Evolutionary conservation across 2,888 invertebrate genomes (phyloP).

Genomic region (Helleia helle): DNA sequence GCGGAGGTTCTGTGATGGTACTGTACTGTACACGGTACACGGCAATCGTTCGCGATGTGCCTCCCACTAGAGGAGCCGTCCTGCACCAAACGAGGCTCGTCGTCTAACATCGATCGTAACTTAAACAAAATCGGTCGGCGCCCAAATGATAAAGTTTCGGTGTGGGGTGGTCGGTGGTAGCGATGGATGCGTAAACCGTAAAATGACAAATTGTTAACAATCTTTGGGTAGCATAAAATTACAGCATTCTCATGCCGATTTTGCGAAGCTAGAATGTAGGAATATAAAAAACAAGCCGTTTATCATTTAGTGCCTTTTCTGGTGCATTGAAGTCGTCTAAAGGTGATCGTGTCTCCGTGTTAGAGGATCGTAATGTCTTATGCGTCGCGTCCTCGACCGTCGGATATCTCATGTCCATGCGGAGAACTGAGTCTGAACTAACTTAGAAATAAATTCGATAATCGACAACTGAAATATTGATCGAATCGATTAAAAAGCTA

Average conservation of each 20-base stretch:
- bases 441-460: constrained; percentile 1
- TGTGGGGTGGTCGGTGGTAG: constrained; percentile 33
- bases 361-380: background rate
- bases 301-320: constrained; percentile 70
- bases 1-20: no score
- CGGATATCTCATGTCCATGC: constrained; percentile 6
- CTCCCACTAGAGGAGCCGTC: constrained; percentile 8
- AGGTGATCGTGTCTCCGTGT: constrained; percentile 40
- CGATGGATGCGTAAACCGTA: no score
- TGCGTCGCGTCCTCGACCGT: background rate
- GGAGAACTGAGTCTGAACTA: background rate
- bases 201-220: constrained; percentile 26
- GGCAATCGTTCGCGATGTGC: constrained; percentile 1
- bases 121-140: constrained; percentile 52
- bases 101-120: constrained; percentile 54
- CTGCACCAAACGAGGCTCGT: constrained; percentile 39
- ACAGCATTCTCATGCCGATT: constrained; percentile 51
- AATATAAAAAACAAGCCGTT: constrained; percentile 49
- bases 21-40: background rate
- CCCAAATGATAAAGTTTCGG: constrained; percentile 69
- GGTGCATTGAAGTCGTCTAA: constrained; percentile 53
- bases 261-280: constrained; percentile 42
- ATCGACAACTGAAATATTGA: constrained; percentile 3
- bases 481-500: background rate
- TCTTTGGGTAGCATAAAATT: constrained; percentile 23